Percentiles rank a stretch among this genome's conserved stretches.
Evolutionary conservation across 2,113 vertebrate species (phyloP).

Genomic region (Toxotes chatareus): DNA sequence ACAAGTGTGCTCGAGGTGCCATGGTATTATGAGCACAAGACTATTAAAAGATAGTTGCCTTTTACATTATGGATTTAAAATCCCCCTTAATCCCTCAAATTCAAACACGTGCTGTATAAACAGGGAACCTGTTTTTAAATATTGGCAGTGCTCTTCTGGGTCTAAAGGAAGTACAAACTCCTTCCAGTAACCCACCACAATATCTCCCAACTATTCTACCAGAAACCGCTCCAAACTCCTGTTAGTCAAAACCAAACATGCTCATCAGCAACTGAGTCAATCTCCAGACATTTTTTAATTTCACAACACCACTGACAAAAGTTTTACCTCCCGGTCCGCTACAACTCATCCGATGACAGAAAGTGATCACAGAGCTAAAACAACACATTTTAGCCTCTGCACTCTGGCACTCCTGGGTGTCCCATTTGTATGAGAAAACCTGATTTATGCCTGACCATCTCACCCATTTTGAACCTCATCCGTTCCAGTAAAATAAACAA

Average conservation of each 20-base stretch:
- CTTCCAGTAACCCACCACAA: slow-evolving; percentile 19
- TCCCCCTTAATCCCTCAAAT: not conserved
- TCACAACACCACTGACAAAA: slow-evolving; percentile 12
- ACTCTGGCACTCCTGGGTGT: slow-evolving; percentile 25
- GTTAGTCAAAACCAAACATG: slow-evolving; percentile 19
- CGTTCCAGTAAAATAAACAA: slow-evolving; percentile 64
- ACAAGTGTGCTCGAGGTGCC: slow-evolving; percentile 20
- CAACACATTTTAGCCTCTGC: slow-evolving; percentile 36
- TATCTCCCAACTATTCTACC: not conserved
- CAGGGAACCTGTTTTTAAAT: not conserved
- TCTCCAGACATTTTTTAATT: not conserved
- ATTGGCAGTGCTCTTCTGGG: not conserved
- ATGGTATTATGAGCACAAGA: slow-evolving; percentile 38
- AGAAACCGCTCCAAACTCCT: not conserved
- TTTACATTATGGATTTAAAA: slow-evolving; percentile 10
- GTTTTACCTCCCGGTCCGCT: slow-evolving; percentile 30
- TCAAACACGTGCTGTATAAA: not conserved
- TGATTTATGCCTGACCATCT: slow-evolving; percentile 54
- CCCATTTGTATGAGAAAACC: slow-evolving; percentile 49
- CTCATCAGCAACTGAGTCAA: slow-evolving; percentile 5
- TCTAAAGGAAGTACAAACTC: not conserved
- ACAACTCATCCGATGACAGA: slow-evolving; percentile 31
- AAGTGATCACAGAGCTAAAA: slow-evolving; percentile 25
- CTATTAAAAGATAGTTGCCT: slow-evolving; percentile 18
- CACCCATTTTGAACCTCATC: slow-evolving; percentile 45